Percentiles rank a stretch among this genome's conserved stretches.
Evolutionary conservation across 1,140 invertebrate genomes (phyloP).

Genomic region (Drosophila chauvacae): DNA sequence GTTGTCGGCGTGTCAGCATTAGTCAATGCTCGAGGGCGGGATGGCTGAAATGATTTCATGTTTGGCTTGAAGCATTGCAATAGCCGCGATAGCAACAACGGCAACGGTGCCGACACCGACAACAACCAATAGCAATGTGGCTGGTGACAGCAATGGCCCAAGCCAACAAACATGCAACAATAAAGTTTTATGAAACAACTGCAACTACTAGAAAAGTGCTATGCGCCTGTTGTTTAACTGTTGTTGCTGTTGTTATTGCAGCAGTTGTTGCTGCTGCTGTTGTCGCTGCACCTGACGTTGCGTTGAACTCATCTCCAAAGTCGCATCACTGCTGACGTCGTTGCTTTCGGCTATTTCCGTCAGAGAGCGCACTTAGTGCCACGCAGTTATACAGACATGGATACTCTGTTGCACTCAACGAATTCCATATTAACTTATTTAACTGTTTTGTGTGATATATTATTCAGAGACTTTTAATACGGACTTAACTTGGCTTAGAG

Average conservation of each 20-base stretch:
- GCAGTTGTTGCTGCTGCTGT: conserved; percentile 23
- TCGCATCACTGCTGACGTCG: conserved; percentile 27
- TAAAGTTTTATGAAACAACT: conserved; percentile 78
- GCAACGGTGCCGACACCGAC: conserved; percentile 24
- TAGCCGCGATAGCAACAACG: conserved; percentile 20
- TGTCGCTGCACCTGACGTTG: conserved; percentile 71
- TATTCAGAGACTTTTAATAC: not conserved
- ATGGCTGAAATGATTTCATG: conserved; percentile 66
- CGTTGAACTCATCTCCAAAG: conserved; percentile 68
- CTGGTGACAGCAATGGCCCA: conserved; percentile 22
- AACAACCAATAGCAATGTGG: conserved; percentile 17
- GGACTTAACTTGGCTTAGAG: not conserved
- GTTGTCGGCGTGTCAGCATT: conserved; percentile 44
- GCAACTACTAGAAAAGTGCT: conserved; percentile 44
- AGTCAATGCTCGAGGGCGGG: conserved; percentile 45
- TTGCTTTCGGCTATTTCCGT: conserved; percentile 75
- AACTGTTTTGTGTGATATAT: not conserved
- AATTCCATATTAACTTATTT: conserved; percentile 1
- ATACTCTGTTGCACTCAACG: conserved; percentile 22
- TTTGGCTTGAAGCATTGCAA: conserved; percentile 49
- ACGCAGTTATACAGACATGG: conserved; percentile 38
- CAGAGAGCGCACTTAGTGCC: conserved; percentile 67
- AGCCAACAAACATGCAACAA: conserved; percentile 61
- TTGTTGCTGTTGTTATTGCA: conserved; percentile 17
- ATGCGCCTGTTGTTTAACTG: conserved; percentile 29